Evolutionary conservation across 2,797 vertebrate species (phyloP).

Genomic region (Rhabdomys pumilio): DNA sequence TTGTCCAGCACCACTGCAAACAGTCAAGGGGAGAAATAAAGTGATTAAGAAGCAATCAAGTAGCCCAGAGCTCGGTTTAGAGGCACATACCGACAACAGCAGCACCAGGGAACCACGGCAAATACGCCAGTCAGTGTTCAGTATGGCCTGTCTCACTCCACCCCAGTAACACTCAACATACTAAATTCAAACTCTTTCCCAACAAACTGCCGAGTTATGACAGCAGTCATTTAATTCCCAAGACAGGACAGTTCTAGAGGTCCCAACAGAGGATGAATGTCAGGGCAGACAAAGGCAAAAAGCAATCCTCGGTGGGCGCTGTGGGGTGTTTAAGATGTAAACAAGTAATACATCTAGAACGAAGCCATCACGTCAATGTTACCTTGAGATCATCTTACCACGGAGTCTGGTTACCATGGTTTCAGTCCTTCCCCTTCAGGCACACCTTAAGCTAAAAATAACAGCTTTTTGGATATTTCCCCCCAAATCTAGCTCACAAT

Average conservation of each 20-base stretch:
- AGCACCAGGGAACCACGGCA: neutral
- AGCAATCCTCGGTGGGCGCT: neutral
- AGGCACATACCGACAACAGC: neutral
- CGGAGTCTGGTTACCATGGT: neutral
- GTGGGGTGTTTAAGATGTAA: neutral
- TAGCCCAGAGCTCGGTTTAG: neutral
- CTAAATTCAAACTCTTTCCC: neutral
- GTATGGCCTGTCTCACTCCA: neutral
- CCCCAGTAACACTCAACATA: neutral
- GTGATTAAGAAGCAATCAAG: constrained; percentile 61
- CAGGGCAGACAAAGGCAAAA: neutral
- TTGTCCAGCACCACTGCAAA: constrained; percentile 95
- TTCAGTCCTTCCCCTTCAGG: neutral
- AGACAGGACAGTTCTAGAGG: neutral
- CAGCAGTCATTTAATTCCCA: neutral
- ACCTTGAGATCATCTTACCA: neutral
- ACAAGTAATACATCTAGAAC: neutral
- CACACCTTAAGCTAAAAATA: neutral
- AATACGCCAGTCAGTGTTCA: no score
- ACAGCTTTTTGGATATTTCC: neutral
- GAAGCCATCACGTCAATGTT: neutral
- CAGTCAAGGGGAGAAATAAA: constrained; percentile 63
- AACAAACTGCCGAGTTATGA: neutral
- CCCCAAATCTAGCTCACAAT: neutral
- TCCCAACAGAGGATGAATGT: neutral